Percentiles rank a stretch among this genome's conserved stretches.
These are phyloP conservation scores for Sitta carolinensis DNA, from an alignment of 2,797 vertebrate species.

Conservation along the genomic window DNA sequence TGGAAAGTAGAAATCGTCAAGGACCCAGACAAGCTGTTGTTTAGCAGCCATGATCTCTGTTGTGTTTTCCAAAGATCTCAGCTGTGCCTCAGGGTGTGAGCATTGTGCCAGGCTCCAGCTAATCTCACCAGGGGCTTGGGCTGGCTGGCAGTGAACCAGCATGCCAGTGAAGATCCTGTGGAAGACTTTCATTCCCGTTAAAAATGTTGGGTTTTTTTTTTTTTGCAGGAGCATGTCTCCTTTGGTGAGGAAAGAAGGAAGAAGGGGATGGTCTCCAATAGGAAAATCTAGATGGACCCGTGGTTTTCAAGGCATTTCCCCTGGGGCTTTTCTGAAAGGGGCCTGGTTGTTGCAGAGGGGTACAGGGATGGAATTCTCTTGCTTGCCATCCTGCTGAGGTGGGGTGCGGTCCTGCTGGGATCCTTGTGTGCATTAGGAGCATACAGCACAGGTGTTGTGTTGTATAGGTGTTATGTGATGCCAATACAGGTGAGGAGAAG, in stretches of 20 bases:
- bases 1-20: background rate
- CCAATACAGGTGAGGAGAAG: background rate
- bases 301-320: background rate
- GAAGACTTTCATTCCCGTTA: background rate
- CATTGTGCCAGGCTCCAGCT: background rate
- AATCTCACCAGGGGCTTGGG: background rate
- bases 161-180: background rate
- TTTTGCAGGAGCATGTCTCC: background rate
- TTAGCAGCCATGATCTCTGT: background rate
- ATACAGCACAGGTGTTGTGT: accelerated
- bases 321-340: background rate
- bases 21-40: background rate
- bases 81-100: background rate
- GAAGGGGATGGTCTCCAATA: background rate
- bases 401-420: background rate
- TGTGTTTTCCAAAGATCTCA: background rate
- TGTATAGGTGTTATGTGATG: accelerated
- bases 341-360: accelerated
- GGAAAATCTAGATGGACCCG: background rate
- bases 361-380: background rate
- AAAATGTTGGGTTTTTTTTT: background rate
- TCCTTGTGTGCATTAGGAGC: background rate
- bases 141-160: background rate
- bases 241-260: background rate
- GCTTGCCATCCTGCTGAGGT: background rate